A percentile compares a stretch with the other conserved stretches of the same genome.
phyloP scores from a whole-genome alignment of 1,140 invertebrate genomes.

The Megalonaias nervosa region DNA sequence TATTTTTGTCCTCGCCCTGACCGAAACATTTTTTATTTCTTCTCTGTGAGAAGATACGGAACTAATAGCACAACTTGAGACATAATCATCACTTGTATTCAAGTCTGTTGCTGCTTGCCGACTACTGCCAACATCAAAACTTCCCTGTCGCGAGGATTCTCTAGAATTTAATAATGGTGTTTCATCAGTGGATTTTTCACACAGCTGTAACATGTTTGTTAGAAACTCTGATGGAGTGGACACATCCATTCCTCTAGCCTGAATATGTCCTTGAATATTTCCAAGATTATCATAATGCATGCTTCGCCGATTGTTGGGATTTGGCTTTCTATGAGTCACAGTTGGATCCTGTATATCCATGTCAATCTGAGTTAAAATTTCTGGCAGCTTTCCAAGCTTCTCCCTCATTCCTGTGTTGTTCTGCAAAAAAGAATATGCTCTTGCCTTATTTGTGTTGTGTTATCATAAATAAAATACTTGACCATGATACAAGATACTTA shows the following conservation, averaged over 20 bases:
- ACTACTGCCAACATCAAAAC: too few species aligned
- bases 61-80: too few species aligned
- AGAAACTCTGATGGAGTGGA: slow-evolving; percentile 52
- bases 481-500: too few species aligned
- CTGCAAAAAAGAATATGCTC: too few species aligned
- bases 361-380: slow-evolving; percentile 75
- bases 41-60: not conserved
- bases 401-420: slow-evolving; percentile 35
- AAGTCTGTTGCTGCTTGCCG: too few species aligned
- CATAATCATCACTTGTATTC: too few species aligned
- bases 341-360: slow-evolving; percentile 72
- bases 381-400: slow-evolving; percentile 71
- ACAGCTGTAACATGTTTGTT: slow-evolving; percentile 49
- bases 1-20: slow-evolving; percentile 33
- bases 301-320: slow-evolving; percentile 46
- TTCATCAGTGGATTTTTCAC: slow-evolving; percentile 43
- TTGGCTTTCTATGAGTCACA: slow-evolving; percentile 35
- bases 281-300: slow-evolving; percentile 61
- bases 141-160: too few species aligned
- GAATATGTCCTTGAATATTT: slow-evolving; percentile 34
- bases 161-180: slow-evolving; percentile 24
- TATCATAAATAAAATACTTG: too few species aligned
- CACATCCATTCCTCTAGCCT: not conserved
- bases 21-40: slow-evolving; percentile 61
- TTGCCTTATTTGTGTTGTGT: too few species aligned